Evolutionary conservation across 2,797 vertebrate species (phyloP), one percentile per base, ranked within the genome.

Genomic region (Myotis vivesi): DNA sequence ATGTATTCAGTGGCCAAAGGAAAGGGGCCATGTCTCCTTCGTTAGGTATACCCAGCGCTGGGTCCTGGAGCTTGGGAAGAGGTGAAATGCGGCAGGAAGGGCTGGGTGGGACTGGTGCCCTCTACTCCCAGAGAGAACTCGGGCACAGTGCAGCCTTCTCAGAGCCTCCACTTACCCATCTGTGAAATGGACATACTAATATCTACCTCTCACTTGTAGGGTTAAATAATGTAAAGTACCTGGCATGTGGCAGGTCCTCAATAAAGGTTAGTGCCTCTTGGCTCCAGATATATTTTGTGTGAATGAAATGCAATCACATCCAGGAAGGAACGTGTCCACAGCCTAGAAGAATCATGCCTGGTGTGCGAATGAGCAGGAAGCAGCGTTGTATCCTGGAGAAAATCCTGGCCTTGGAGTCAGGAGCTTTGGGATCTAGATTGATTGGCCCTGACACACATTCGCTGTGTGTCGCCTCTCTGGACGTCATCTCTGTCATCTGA

Each of bases 351-450:
- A 9, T 23, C 51, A 0, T 4, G 28, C 10, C 0, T 10, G 30
- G 36, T 30, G 36, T 33, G 7, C 2, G 6, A 2, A 22, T 25
- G 53, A 38, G 28, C 16, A 55, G 82, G 79, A 49, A 57, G 38
- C 10, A 6, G 22, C 8, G 23, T 20, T n/a, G 1, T 3, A 2
- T 16, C 17, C n/a, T 1, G 22, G 6, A 6, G 20, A 16, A 12
- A 38, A 13, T 10, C 55, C 44, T n/a, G 55, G 17, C 33, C 38
- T 76, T 10, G 2, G 41, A 38, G 30, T 15, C 16, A 19, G 51
- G 41, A 46, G 20, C 20, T 8, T 20, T 13, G 16, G 57, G n/a
- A 17, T 46, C 55, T 73, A 36, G 5, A 59, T 30, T 69, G 19
- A 30, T 19, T 20, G 53, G 7, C 23, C 22, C 16, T 3, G 49